Evolutionary conservation across 2,888 invertebrate genomes (phyloP), one percentile per base, ranked within the genome.

Genomic region (Acronicta psi): DNA sequence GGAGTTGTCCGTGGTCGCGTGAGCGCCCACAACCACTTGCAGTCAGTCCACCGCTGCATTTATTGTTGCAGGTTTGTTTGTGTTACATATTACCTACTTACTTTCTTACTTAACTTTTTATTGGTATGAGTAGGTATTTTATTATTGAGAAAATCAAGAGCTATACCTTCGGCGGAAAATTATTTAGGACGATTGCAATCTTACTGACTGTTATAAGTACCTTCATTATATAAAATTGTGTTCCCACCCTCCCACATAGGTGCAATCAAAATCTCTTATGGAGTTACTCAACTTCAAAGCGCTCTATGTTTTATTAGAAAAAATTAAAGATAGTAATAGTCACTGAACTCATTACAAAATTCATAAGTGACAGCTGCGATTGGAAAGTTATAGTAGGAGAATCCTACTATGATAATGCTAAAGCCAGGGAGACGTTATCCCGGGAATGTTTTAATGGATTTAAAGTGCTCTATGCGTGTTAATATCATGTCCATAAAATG

Each of bases 1-100:
- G 92, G 93, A 90, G 78, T 65, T 94, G 93, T 69, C 92, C 92
- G 77, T 94, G 94, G 93, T 92, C 93, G 62, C 88, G 88, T 47
- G 88, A 88, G 65, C 89, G 87, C 52, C 90, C 85, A 82, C 84
- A 84, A 53, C 85, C 88, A 68, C 81, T 84, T 37, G 84, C 80
- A 77, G 87, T 90, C 79, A 90, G 87, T 73, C 85, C 85, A 58
- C 88, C 91, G 58, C 80, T 89, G 52, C 87, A 88, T 51, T 77
- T 89, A 63, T 71, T 88, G 53, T 67, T 84, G 52, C 87, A 92
- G 93, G 94, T 94, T 84, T 78, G 92, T 87, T 72, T 70, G 49
- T 52, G 45, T 55, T 55, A 38, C 49, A 23, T 23, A 42, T 45
- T 34, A n/a, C n/a, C n/a, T n/a, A n/a, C n/a, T n/a, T n/a, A n/a